Percentiles rank a stretch among this genome's conserved stretches.
Conservation (phyloP, 2,888 invertebrate genomes). For the Amaurobius ferox region DNA sequence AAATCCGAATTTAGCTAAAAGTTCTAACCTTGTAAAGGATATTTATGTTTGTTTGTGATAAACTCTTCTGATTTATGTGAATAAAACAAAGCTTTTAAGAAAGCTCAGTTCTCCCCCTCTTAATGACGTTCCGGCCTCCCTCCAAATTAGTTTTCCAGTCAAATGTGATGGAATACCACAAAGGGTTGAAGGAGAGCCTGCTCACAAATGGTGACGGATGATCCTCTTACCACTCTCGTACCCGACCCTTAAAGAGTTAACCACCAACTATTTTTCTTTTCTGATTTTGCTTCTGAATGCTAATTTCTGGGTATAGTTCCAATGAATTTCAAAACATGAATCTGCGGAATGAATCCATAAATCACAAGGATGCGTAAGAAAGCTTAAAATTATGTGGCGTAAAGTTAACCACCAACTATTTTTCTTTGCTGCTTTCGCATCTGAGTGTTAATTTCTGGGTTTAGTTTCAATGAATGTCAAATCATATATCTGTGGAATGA, state of each 20-base stretch:
- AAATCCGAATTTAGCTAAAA: too few relatives aligned
- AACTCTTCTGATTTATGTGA: background rate
- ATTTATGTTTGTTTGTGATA: too few relatives aligned
- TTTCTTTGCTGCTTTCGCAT: background rate
- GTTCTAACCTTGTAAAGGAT: too few relatives aligned
- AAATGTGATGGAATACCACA: slow-evolving; percentile 24
- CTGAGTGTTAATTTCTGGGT: background rate
- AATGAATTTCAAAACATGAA: too few relatives aligned
- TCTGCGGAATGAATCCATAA: too few relatives aligned
- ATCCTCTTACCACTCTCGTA: slow-evolving; percentile 19
- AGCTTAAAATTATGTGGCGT: too few relatives aligned
- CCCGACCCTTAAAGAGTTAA: background rate
- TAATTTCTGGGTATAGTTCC: background rate
- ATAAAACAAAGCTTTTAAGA: slow-evolving; percentile 2
- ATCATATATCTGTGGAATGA: too few relatives aligned
- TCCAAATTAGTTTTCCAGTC: slow-evolving; percentile 38
- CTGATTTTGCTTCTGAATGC: background rate
- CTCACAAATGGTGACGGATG: slow-evolving; percentile 53
- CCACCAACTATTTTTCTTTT: background rate
- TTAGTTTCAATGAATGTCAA: background rate
- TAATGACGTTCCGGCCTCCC: slow-evolving; percentile 48
- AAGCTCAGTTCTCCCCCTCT: background rate
- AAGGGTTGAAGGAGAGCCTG: slow-evolving; percentile 47
- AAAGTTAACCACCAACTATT: background rate
- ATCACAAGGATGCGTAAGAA: too few relatives aligned